phyloP scores from a whole-genome alignment of 1,140 invertebrate species.

The Plectus sambesii region DNA sequence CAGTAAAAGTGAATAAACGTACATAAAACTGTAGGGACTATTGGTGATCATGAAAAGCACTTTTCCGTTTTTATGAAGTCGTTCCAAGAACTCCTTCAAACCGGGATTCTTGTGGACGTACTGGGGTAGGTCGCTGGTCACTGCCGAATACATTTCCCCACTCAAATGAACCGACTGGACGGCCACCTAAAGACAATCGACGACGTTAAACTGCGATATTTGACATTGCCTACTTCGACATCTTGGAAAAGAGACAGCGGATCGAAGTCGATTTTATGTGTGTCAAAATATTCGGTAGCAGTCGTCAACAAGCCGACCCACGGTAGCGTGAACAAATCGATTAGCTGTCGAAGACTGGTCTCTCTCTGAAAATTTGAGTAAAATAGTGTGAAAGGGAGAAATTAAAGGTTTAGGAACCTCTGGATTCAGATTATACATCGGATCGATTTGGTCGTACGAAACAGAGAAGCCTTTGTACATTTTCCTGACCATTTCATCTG shows the following conservation, averaged over 20 bases:
- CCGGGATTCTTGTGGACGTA: conserved; percentile 27
- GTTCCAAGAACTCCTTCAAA: conserved; percentile 8
- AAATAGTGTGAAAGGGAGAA: background rate
- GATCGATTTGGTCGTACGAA: conserved; percentile 38
- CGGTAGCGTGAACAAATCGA: conserved; percentile 90
- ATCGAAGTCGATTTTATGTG: conserved; percentile 78
- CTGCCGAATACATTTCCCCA: conserved; percentile 69
- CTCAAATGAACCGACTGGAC: conserved; percentile 65
- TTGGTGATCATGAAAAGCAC: conserved; percentile 92
- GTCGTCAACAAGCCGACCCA: conserved; percentile 86
- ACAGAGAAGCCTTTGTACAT: conserved; percentile 63
- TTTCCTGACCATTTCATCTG: conserved; percentile 69
- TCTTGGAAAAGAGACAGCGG: conserved; percentile 89
- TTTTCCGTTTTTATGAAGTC: conserved; percentile 53
- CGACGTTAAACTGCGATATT: background rate
- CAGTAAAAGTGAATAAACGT: conserved; percentile 52
- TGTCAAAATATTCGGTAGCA: conserved; percentile 79
- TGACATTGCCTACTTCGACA: conserved; percentile 62
- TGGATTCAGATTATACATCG: too few relatives aligned
- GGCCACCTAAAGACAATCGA: conserved; percentile 22
- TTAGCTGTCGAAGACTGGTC: conserved; percentile 55
- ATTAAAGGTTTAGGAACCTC: too few relatives aligned
- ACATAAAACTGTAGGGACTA: conserved; percentile 92
- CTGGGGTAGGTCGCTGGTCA: conserved; percentile 57
- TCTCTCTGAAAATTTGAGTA: conserved; percentile 43